Percentiles rank a stretch among this genome's conserved stretches.
phyloP scores from a whole-genome alignment of 2,888 invertebrate genomes.

The Aphelenchoides bicaudatus region DNA sequence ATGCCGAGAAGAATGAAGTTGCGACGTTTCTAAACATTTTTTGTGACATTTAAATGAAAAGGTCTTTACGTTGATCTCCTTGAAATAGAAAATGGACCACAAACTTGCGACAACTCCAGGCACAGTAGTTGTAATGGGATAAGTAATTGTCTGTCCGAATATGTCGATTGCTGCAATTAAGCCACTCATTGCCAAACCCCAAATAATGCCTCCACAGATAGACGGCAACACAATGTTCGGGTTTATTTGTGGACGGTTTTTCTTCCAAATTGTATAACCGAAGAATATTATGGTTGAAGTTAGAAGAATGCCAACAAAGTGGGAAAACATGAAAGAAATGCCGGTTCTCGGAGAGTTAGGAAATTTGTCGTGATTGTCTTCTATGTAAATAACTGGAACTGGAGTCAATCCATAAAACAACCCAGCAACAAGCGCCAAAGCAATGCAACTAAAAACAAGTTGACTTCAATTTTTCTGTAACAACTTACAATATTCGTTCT shows the following conservation, averaged over 20 bases:
- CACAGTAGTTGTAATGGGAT: constrained; percentile 64
- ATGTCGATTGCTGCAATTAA: constrained; percentile 64
- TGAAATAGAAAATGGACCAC: constrained; percentile 63
- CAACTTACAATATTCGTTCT: constrained; percentile 21
- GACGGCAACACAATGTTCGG: constrained; percentile 62
- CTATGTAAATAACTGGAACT: constrained; percentile 63
- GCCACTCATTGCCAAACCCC: constrained; percentile 63
- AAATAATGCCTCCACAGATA: constrained; percentile 63
- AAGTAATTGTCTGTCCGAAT: constrained; percentile 61
- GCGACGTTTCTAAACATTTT: constrained; percentile 24
- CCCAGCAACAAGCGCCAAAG: constrained; percentile 62
- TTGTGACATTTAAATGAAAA: too few species aligned
- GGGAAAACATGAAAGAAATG: constrained; percentile 63
- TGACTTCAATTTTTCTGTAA: background rate
- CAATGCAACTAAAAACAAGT: constrained; percentile 61
- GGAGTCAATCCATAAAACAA: constrained; percentile 63
- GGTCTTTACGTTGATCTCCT: constrained; percentile 59
- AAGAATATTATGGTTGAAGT: constrained; percentile 62
- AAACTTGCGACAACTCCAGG: constrained; percentile 63
- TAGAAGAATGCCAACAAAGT: constrained; percentile 63
- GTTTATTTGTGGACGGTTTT: constrained; percentile 62
- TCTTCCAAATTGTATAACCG: constrained; percentile 51
- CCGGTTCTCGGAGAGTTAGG: constrained; percentile 39
- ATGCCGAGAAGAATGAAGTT: constrained; percentile 43
- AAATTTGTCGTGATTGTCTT: constrained; percentile 55